A percentile compares a stretch with the other conserved stretches of the same genome.
Evolutionary conservation across 1,140 invertebrate genomes (phyloP).

Genomic region (Drosophila kikkawai): DNA sequence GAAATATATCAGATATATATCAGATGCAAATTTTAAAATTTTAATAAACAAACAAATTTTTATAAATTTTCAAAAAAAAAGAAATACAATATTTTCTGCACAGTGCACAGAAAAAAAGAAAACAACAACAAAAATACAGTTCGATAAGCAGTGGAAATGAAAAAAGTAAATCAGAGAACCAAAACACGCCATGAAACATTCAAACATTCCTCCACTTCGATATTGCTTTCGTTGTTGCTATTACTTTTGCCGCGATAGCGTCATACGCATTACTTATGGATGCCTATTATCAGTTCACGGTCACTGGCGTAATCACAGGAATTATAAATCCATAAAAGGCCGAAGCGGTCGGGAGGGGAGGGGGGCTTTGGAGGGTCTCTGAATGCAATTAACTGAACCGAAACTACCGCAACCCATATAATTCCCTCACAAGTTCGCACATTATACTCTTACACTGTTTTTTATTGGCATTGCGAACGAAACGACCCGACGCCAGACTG

Average conservation of each 20-base stretch:
- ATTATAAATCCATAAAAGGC: slow-evolving; percentile 46
- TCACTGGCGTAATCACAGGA: slow-evolving; percentile 48
- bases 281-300: slow-evolving; percentile 53
- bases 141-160: slow-evolving; percentile 21
- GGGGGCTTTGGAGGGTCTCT: background rate
- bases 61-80: background rate
- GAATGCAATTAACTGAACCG: slow-evolving; percentile 30
- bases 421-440: background rate
- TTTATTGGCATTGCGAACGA: slow-evolving; percentile 4
- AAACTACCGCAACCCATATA: slow-evolving; percentile 32
- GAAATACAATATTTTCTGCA: background rate
- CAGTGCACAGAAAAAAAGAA: slow-evolving; percentile 1
- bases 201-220: slow-evolving; percentile 11
- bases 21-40: no score
- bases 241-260: slow-evolving; percentile 17
- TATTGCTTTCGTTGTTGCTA: slow-evolving; percentile 10
- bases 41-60: no score
- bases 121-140: slow-evolving; percentile 1
- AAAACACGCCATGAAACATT: slow-evolving; percentile 29
- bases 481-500: background rate
- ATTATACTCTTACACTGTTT: slow-evolving; percentile 5
- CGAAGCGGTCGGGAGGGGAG: no score
- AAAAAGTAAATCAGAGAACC: slow-evolving; percentile 20
- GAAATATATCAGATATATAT: background rate
- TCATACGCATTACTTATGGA: slow-evolving; percentile 4